These are phyloP conservation scores for Falcunculus frontatus DNA, from an alignment of 2,113 vertebrate species.

Conservation along the genomic window DNA sequence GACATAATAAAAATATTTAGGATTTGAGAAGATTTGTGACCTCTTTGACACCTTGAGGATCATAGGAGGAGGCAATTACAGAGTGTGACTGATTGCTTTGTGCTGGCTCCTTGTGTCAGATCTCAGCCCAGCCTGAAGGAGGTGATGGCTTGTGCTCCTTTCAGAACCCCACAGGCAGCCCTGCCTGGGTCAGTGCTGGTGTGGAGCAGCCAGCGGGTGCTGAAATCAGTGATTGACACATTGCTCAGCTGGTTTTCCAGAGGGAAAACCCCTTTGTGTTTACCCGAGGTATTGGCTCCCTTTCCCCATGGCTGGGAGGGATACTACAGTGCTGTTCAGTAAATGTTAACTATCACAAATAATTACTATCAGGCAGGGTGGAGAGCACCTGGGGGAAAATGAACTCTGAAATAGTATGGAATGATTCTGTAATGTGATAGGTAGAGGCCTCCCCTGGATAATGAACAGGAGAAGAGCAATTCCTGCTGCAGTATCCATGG, in stretches of 20 bases:
- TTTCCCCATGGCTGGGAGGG: neutral
- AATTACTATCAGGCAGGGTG: neutral
- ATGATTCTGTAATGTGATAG: neutral
- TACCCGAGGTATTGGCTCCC: neutral
- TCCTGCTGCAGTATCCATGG: neutral
- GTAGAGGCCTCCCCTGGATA: neutral
- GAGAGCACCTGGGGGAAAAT: neutral
- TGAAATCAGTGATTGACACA: neutral
- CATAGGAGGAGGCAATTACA: neutral
- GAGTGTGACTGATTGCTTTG: neutral
- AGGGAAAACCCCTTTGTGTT: neutral
- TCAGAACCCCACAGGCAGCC: too few species aligned
- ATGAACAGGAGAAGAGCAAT: neutral
- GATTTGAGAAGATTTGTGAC: neutral
- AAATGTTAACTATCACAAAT: neutral
- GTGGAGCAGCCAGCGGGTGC: neutral
- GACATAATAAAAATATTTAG: neutral
- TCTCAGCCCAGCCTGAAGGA: neutral
- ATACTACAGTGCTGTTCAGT: neutral
- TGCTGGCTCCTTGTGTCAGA: neutral
- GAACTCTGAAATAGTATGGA: neutral
- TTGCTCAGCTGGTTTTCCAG: neutral
- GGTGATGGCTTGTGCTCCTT: neutral
- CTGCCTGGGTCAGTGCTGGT: neutral
- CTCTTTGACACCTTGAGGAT: neutral